phyloP scores from a whole-genome alignment of 2,888 invertebrate genomes.

The Dendrolimus houi region DNA sequence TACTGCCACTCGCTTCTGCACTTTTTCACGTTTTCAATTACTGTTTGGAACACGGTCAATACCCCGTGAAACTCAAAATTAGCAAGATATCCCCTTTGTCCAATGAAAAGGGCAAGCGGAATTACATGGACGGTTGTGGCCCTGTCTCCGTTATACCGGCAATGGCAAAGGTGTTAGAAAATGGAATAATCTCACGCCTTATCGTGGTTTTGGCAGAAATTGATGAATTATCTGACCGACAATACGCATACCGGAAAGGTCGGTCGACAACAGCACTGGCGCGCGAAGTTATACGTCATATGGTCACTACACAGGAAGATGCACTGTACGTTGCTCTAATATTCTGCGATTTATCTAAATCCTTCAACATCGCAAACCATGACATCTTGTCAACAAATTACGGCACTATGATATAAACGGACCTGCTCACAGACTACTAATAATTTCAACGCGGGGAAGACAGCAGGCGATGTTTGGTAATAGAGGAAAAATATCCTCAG shows the following conservation, averaged over 20 bases:
- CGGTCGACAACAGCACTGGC: constrained; percentile 4
- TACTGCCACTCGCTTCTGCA: neutral
- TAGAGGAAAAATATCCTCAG: too few relatives aligned
- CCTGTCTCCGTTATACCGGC: too few relatives aligned
- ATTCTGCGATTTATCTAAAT: constrained; percentile 6
- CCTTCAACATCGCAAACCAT: constrained; percentile 6
- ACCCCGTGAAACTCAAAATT: neutral
- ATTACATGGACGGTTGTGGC: too few relatives aligned
- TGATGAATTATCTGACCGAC: constrained; percentile 2
- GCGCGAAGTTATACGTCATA: constrained; percentile 1
- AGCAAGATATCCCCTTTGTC: constrained; percentile 3
- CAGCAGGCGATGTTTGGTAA: too few relatives aligned
- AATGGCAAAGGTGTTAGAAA: neutral
- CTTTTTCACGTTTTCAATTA: constrained; percentile 1
- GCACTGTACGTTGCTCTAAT: constrained; percentile 1
- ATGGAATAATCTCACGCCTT: constrained; percentile 1
- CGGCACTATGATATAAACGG: constrained; percentile 1
- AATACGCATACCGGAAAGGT: constrained; percentile 4
- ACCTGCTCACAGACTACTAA: neutral
- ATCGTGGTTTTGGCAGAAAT: neutral
- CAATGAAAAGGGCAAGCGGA: too few relatives aligned
- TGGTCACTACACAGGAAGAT: constrained; percentile 2
- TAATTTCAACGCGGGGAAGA: too few relatives aligned
- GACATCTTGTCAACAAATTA: neutral
- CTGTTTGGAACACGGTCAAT: constrained; percentile 2